A percentile compares a stretch with the other conserved stretches of the same genome.
Conservation (phyloP, 2,888 invertebrate genomes). For the Hydraecia micacea region DNA sequence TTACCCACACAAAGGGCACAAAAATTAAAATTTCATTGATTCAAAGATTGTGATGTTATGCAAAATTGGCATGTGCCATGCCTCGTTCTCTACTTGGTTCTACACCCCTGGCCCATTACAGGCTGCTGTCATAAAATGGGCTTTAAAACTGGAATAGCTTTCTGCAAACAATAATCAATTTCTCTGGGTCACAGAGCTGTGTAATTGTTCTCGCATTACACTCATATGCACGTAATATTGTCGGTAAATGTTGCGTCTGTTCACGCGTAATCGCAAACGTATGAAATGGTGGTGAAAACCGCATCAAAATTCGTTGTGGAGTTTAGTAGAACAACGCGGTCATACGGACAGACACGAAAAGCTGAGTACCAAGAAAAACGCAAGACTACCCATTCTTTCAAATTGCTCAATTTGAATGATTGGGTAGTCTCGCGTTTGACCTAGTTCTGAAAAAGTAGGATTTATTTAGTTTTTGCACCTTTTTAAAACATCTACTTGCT, state of each 20-base stretch:
- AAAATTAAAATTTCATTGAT: too few species aligned
- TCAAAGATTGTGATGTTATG: neutral
- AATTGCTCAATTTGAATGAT: neutral
- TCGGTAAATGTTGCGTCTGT: neutral
- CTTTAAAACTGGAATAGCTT: slow-evolving; percentile 29
- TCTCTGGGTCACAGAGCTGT: slow-evolving; percentile 15
- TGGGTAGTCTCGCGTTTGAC: neutral
- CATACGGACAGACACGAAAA: neutral
- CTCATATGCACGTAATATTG: slow-evolving; percentile 3
- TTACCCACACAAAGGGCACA: neutral
- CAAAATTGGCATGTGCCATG: neutral
- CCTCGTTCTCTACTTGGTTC: neutral
- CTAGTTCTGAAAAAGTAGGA: neutral
- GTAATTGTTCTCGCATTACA: slow-evolving; percentile 30
- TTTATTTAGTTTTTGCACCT: neutral
- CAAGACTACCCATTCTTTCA: too few species aligned
- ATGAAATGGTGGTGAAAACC: neutral
- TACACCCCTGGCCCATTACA: neutral
- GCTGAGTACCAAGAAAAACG: neutral
- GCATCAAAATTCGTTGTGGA: neutral
- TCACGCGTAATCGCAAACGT: neutral
- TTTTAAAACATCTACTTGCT: neutral
- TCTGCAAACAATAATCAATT: slow-evolving; percentile 50
- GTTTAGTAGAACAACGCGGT: neutral
- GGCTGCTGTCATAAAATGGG: slow-evolving; percentile 19